Evolutionary conservation across 2,797 vertebrate genomes (phyloP), one percentile per base, ranked within the genome.

Genomic region (Gymnothorax reevesii): DNA sequence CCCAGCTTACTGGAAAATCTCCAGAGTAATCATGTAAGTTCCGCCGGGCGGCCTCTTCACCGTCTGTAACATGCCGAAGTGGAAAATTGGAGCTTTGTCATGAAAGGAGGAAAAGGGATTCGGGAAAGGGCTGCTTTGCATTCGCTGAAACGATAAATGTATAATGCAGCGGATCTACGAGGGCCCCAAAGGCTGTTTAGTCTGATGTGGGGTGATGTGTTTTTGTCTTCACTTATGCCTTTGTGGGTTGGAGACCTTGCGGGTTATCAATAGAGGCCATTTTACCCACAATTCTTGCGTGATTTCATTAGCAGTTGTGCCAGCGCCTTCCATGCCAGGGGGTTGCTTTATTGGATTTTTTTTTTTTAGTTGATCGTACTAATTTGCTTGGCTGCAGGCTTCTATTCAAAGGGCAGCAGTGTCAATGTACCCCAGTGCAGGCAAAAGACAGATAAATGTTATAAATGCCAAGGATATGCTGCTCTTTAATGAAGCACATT

Each of bases 1-100:
- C 91, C 95, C 4, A 98, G 97, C 69, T 95, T 99, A 93, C 94
- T 99, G 94, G 98, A 99, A 96, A 99, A 99, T 92, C 97, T 99
- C 92, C 97, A 99, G 92, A 98, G 93, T 93, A 97, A 97, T 96
- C 98, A 99, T 91, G 98, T 99, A 97, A 98, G 98, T 96, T 94
- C 92, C 89, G 87, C 90, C 89, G 22, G 57, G 71, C 6, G 80
- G 86, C 73, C 84, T 85, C 88, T 88, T 85, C 87, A 85, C 57
- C 49, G 15, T 88, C 86, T 57, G 85, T 82, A 89, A 64, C 86
- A 86, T 85, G 86, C 82, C 85, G 55, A 84, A 88, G 54, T 22
- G 27, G 49, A 52, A 7, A 20, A 55, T 22, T 9, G 49, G 7
- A 22, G 69, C 2, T 8, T 17, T 27, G 88, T 82, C 86, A 73